A percentile compares a stretch with the other conserved stretches of the same genome.
These are phyloP conservation scores for Diabrotica balteata DNA, from an alignment of 2,888 invertebrate genomes.

Conservation along the genomic window DNA sequence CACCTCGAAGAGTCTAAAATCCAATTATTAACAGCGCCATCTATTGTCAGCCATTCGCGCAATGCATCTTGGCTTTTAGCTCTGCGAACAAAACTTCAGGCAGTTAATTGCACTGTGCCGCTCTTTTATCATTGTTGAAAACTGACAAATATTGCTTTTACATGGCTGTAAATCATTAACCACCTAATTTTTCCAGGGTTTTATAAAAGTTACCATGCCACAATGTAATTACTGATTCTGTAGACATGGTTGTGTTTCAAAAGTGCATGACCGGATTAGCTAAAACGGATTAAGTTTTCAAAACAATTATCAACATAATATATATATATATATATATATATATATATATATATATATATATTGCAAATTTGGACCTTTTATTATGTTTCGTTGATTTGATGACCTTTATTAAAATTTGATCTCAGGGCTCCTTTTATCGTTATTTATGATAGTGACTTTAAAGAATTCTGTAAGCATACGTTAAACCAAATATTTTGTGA, in stretches of 20 bases:
- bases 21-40: slow-evolving; percentile 21
- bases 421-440: no score
- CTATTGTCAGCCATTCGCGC: slow-evolving; percentile 20
- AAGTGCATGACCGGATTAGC: slow-evolving; percentile 2
- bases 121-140: slow-evolving; percentile 31
- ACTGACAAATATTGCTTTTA: slow-evolving; percentile 34
- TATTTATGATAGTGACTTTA: no score
- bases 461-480: no score
- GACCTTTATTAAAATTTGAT: no score
- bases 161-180: slow-evolving; percentile 33
- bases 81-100: slow-evolving; percentile 14
- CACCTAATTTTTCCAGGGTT: slow-evolving; percentile 27
- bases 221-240: slow-evolving; percentile 19
- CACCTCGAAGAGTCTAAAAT: slow-evolving; percentile 19
- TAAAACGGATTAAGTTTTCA: no score
- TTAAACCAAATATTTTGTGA: no score
- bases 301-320: no score
- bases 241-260: neutral
- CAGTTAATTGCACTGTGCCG: slow-evolving; percentile 20
- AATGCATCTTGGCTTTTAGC: slow-evolving; percentile 27
- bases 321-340: no score
- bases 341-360: no score
- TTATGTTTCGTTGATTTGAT: no score
- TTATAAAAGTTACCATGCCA: slow-evolving; percentile 29
- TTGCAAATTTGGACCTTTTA: no score